Evolutionary conservation across 2,888 invertebrate genomes (phyloP).

Genomic region (Bombylius discolor): DNA sequence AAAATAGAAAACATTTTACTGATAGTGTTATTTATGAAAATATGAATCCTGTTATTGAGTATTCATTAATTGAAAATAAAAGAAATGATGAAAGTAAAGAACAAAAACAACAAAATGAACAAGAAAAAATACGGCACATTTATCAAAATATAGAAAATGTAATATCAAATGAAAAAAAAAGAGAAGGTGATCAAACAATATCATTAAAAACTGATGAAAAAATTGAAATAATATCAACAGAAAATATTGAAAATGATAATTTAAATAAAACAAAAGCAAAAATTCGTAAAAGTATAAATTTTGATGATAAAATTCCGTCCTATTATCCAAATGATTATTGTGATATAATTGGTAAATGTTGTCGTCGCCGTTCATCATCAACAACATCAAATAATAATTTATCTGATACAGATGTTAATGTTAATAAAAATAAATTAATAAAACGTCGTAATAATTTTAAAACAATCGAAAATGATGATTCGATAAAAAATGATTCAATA

Average conservation of each 20-base stretch:
- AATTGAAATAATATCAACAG: background rate
- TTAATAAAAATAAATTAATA: too few relatives aligned
- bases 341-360: constrained; percentile 24
- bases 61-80: background rate
- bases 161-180: too few relatives aligned
- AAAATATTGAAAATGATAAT: background rate
- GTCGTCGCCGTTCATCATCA: constrained; percentile 21
- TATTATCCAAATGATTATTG: constrained; percentile 34
- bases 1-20: constrained; percentile 11
- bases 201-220: background rate
- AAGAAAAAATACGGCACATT: constrained; percentile 15
- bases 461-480: too few relatives aligned
- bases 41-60: constrained; percentile 16
- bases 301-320: constrained; percentile 36
- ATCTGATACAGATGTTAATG: too few relatives aligned
- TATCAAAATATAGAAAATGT: constrained; percentile 24
- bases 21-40: constrained; percentile 29
- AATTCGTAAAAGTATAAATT: constrained; percentile 29
- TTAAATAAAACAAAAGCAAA: constrained; percentile 24
- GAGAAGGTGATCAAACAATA: too few relatives aligned
- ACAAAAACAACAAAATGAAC: background rate
- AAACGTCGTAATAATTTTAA: too few relatives aligned
- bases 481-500: too few relatives aligned
- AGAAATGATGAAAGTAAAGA: background rate
- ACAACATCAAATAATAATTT: too few relatives aligned